Conservation (phyloP, 2,797 vertebrate genomes). For the Neosalanx taihuensis region DNA sequence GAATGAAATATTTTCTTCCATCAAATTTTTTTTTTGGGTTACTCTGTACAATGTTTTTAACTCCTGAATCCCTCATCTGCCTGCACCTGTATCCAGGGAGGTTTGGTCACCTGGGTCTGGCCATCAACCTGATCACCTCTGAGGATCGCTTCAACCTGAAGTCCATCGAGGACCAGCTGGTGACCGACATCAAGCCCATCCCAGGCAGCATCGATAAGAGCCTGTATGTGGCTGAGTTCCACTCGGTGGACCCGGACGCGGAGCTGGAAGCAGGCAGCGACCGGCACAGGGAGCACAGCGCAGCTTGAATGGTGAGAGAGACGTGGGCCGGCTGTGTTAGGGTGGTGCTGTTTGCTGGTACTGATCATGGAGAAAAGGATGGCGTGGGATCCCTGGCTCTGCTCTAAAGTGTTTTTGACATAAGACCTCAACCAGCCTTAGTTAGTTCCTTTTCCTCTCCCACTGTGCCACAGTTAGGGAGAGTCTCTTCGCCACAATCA, state of each 20-base stretch:
- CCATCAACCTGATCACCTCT: slow-evolving; percentile 82
- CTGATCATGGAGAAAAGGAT: too few relatives aligned
- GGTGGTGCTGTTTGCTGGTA: too few relatives aligned
- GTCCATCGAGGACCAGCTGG: slow-evolving; percentile 79
- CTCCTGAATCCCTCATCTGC: background rate
- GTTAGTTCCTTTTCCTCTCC: too few relatives aligned
- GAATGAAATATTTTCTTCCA: too few relatives aligned
- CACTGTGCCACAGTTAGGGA: too few relatives aligned
- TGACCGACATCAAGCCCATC: slow-evolving; percentile 82
- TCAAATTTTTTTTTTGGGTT: too few relatives aligned
- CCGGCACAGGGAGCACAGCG: slow-evolving; percentile 45
- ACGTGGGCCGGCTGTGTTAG: too few relatives aligned
- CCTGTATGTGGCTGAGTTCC: slow-evolving; percentile 76
- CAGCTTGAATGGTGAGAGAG: slow-evolving; percentile 49
- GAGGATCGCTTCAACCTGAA: slow-evolving; percentile 82
- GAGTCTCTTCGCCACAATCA: too few relatives aligned
- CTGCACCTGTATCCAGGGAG: slow-evolving; percentile 54
- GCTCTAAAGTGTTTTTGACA: too few relatives aligned
- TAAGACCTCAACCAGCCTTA: too few relatives aligned
- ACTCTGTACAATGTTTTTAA: too few relatives aligned
- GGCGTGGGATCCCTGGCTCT: background rate
- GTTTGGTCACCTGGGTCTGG: slow-evolving; percentile 79
- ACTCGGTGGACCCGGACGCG: slow-evolving; percentile 62
- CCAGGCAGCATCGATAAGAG: slow-evolving; percentile 79
- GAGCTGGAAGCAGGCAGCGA: slow-evolving; percentile 29